phyloP scores from a whole-genome alignment of 1,140 invertebrate genomes.

The Diabrotica virgifera region DNA sequence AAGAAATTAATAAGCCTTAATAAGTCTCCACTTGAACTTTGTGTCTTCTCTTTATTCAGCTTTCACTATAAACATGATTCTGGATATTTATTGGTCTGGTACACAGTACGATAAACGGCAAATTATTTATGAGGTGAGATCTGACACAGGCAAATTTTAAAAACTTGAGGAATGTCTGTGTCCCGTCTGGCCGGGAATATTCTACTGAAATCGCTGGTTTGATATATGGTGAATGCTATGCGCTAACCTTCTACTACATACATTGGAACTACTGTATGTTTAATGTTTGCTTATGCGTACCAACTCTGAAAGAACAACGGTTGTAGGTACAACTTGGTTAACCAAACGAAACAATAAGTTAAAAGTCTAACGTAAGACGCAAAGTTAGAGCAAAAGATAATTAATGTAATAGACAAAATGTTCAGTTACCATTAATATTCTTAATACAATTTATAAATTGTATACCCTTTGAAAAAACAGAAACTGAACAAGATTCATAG shows the following conservation, averaged over 20 bases:
- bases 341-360: too few species aligned
- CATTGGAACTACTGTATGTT: background rate
- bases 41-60: slow-evolving; percentile 37
- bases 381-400: too few species aligned
- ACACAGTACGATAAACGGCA: slow-evolving; percentile 39
- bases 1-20: slow-evolving; percentile 41
- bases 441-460: too few species aligned
- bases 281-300: too few species aligned
- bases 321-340: too few species aligned
- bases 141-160: slow-evolving; percentile 48
- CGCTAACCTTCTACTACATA: background rate
- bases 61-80: slow-evolving; percentile 42
- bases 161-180: slow-evolving; percentile 45
- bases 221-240: background rate
- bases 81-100: slow-evolving; percentile 42
- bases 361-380: too few species aligned
- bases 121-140: slow-evolving; percentile 49
- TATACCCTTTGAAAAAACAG: too few species aligned
- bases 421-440: too few species aligned
- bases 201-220: slow-evolving; percentile 31
- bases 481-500: too few species aligned
- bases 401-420: too few species aligned
- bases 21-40: slow-evolving; percentile 32
- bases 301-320: too few species aligned
- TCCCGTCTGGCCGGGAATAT: slow-evolving; percentile 40